Evolutionary conservation across 2,888 invertebrate species (phyloP), one percentile per base, ranked within the genome.

Genomic region (Ischnus inquisitorius): DNA sequence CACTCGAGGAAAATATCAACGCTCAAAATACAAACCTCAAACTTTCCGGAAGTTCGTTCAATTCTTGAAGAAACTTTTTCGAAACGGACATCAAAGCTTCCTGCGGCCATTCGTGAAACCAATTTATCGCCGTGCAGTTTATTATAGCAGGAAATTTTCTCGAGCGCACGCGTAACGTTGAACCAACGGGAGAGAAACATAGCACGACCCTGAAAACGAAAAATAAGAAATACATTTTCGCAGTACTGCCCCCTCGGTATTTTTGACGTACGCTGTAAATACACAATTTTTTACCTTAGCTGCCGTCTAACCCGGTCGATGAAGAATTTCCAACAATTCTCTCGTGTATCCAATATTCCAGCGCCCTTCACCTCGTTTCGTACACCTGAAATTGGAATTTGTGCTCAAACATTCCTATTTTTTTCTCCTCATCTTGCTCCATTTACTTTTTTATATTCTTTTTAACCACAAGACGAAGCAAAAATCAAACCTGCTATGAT

Each of bases 71-170:
- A 93, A 99, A 99, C 88, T 97, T 96, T 94, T 97, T 96, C 22
- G 98, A 97, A 10, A 99, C 99, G 6, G 98, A 98, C 83, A 98
- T 97, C 80, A 99, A 95, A 77, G 99, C 99, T 94, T 99, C 98
- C 94, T 98, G 98, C 2, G 99, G 99, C 99, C 99, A 99, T 93
- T 99, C 99, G 92, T 99, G 99, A 94, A 99, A 99, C 99, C 99
- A 99, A 93, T 99, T 98, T 86, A 99, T 98, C 74, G 97, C 97
- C 5, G 99, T 98, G 90, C 98, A 98, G 94, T 98, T 99, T 87
- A 98, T 98, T 85, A 99, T 96, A 8, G 99, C 98, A 0, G 99
- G 99, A 93, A 99, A 99, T 94, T 99, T 99, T 88, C 99, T 95
- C 28, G 98, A 97, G 86, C 99, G 95, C 41, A 99, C 97, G 90